These are phyloP conservation scores for Lagorchestes hirsutus DNA, from an alignment of 2,797 vertebrate genomes.

Conservation along the genomic window DNA sequence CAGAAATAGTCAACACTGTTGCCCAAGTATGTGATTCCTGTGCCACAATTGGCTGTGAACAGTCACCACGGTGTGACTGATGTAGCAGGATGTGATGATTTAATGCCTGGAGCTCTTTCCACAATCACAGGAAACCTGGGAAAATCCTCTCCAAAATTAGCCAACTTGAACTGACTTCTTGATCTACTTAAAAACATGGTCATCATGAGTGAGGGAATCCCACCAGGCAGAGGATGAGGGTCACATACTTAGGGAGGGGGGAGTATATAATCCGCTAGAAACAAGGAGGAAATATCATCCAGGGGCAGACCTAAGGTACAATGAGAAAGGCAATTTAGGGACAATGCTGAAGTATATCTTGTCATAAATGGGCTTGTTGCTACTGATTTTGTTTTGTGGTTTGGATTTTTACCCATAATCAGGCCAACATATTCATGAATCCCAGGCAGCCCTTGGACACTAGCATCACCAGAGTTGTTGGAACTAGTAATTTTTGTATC, in stretches of 20 bases:
- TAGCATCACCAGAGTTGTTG: not conserved
- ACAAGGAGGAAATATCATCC: not conserved
- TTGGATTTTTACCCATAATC: not conserved
- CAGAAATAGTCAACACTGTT: not conserved
- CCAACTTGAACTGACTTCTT: not conserved
- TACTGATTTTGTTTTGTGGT: not conserved
- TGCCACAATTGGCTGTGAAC: conserved; percentile 35
- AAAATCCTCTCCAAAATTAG: not conserved
- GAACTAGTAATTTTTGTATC: not conserved
- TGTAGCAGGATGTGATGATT: conserved; percentile 50
- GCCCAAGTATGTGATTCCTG: conserved; percentile 4
- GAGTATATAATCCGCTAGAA: not conserved
- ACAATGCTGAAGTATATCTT: not conserved
- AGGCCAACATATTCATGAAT: not conserved
- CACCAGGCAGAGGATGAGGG: not conserved
- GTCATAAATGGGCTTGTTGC: not conserved
- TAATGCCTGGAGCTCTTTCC: not conserved
- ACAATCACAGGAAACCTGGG: conserved; percentile 40
- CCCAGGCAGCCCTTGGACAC: not conserved
- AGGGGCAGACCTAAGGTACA: not conserved
- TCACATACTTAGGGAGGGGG: not conserved
- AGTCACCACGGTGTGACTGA: conserved; percentile 28
- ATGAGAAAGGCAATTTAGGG: not conserved
- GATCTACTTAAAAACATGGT: not conserved
- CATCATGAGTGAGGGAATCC: not conserved